Evolutionary conservation across 2,113 vertebrate species (phyloP).

Genomic region (Dasyprocta punctata): DNA sequence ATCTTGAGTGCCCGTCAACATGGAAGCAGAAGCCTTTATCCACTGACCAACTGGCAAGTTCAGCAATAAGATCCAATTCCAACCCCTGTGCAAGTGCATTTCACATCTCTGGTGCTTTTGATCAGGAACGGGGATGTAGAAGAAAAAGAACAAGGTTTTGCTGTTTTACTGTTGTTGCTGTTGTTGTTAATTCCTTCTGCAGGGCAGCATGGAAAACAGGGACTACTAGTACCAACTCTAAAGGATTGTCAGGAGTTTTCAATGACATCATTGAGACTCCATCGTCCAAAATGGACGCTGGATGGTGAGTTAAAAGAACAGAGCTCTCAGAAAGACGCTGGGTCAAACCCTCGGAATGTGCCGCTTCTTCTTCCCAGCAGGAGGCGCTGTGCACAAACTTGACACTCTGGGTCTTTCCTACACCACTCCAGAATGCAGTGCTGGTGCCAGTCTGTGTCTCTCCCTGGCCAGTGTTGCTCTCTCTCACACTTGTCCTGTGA

Average conservation of each 20-base stretch:
- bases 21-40: not conserved
- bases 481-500: not conserved
- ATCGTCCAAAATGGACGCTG: not conserved
- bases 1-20: not conserved
- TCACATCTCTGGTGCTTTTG: not conserved
- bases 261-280: not conserved
- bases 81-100: not conserved
- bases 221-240: accelerated
- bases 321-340: not conserved
- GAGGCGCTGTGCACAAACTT: not conserved
- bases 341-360: not conserved
- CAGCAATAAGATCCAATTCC: not conserved
- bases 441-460: not conserved
- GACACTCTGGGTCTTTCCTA: not conserved
- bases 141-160: not conserved
- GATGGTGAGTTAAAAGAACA: not conserved
- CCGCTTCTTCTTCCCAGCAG: not conserved
- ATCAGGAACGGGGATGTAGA: not conserved
- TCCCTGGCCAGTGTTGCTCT: not conserved
- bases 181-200: not conserved
- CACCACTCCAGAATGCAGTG: not conserved
- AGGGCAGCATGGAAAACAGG: not conserved
- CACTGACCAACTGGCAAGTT: accelerated
- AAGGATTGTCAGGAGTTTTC: not conserved
- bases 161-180: too few species aligned